Base-by-base conservation (phyloP, 23 tunicate species). In the Halocynthia roretzi region DNA sequence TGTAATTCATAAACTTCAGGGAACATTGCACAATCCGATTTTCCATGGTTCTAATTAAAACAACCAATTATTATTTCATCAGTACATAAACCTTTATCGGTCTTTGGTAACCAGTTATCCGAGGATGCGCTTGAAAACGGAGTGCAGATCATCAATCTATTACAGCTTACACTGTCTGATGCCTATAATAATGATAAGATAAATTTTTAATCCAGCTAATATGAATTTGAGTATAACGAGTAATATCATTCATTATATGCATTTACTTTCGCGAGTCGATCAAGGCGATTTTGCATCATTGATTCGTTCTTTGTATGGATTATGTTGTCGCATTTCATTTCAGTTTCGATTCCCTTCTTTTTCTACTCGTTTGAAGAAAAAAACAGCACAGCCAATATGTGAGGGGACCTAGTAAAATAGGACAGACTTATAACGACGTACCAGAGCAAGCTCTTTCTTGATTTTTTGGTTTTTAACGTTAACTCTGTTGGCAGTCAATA, bases 381-480 rank as follows among this genome's bases (percentile, higher is more conserved):
- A 31, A 31, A 31, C 44, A 31, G 44, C 44, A 31, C 44, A 31
- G 44, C 4, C 44, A 31, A 31, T 31, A 31, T 31, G 44, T 31
- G 44, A 31, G 44, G 44, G 22, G 23, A 67, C 31, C 71, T 67
- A 11, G 21, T 19, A 18, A 22, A 18, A 67, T 20, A 19, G 71
- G 19, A 19, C 72, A 15, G 12, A 68, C 72, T 15, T 12, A 68
- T 19, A 19, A 12, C 21, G 14, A 60, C 86, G 70, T 63, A 87
- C 94, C 87, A 82, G 82, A 58, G 80, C 82, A 22, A 87, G 70
- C 55, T 78, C 87, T 72, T 87, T 77, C 52, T 61, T 71, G 40
- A 79, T 72, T 78, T 88, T 88, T 68, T 78, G 80, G 64, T 88
- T 88, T 40, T 83, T 87, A n/a, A 85, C 95, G 67, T 70, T 83